Evolutionary conservation across 2,888 invertebrate genomes (phyloP).

Genomic region (Gastracanthus pulcherrimus): DNA sequence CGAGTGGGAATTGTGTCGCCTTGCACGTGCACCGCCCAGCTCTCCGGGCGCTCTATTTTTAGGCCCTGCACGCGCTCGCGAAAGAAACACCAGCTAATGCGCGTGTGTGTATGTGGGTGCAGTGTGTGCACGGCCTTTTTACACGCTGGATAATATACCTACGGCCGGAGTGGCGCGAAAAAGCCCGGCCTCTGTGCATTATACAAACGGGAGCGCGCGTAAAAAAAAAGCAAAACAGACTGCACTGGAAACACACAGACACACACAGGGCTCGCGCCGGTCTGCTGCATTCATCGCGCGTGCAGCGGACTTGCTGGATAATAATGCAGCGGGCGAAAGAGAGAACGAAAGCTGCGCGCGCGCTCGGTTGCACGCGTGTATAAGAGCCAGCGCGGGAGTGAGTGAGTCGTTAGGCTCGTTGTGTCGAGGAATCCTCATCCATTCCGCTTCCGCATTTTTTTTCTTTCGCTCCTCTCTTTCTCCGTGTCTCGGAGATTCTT

Average conservation of each 20-base stretch:
- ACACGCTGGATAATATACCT: no score
- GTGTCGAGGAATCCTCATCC: background rate
- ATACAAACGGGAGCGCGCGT: background rate
- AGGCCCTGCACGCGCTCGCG: background rate
- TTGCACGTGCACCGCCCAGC: no score
- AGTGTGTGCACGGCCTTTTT: background rate
- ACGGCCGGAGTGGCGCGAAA: no score
- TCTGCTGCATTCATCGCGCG: no score
- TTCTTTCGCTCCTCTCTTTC: background rate
- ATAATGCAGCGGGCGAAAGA: background rate
- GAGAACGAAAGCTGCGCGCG: background rate
- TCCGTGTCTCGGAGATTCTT: no score
- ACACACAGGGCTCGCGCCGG: background rate
- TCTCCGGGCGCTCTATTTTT: background rate
- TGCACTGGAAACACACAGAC: no score
- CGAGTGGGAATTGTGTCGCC: no score
- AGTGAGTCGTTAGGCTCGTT: constrained; percentile 1
- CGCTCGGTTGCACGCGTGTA: background rate
- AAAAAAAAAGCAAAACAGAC: no score
- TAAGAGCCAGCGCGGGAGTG: background rate
- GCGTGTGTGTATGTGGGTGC: background rate
- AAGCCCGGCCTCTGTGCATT: background rate
- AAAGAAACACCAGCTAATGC: no score
- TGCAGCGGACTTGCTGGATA: no score
- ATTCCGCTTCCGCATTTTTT: constrained; percentile 11